Evolutionary conservation across 2,797 vertebrate genomes (phyloP).

Genomic region (Sylvilagus floridanus): DNA sequence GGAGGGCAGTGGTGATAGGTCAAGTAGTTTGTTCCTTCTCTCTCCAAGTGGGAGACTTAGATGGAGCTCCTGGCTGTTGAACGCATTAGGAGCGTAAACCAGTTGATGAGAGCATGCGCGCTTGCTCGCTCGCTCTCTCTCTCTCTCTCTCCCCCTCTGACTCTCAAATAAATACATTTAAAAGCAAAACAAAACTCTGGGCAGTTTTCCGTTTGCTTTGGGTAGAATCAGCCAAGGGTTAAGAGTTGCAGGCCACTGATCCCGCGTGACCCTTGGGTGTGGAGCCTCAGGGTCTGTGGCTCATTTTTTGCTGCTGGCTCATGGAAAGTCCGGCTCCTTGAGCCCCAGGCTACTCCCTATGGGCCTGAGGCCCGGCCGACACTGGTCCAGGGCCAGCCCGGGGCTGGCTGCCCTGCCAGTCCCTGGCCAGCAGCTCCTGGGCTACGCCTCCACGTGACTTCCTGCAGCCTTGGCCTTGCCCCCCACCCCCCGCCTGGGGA

Average conservation of each 20-base stretch:
- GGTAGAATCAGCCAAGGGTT: slow-evolving; percentile 54
- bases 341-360: slow-evolving; percentile 40
- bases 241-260: not conserved
- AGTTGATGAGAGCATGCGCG: too few species aligned
- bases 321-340: slow-evolving; percentile 79
- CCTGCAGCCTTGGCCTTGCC: slow-evolving; percentile 35
- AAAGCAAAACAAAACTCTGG: too few species aligned
- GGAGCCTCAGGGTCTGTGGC: slow-evolving; percentile 33
- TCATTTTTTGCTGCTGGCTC: slow-evolving; percentile 76
- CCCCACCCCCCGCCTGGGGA: not conserved
- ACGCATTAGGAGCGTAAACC: too few species aligned
- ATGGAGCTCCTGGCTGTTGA: too few species aligned
- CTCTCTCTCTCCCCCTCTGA: too few species aligned
- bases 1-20: too few species aligned
- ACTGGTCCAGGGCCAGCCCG: not conserved
- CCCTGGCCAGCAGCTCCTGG: not conserved
- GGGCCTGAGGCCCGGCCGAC: slow-evolving; percentile 51
- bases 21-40: too few species aligned
- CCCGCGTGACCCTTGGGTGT: slow-evolving; percentile 3
- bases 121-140: too few species aligned
- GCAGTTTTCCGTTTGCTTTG: not conserved
- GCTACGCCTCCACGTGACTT: not conserved
- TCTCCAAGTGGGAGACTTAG: too few species aligned
- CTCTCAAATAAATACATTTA: too few species aligned
- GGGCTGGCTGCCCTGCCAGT: not conserved